Evolutionary conservation across 2,113 vertebrate species (phyloP).

Genomic region (Silurus asotus): DNA sequence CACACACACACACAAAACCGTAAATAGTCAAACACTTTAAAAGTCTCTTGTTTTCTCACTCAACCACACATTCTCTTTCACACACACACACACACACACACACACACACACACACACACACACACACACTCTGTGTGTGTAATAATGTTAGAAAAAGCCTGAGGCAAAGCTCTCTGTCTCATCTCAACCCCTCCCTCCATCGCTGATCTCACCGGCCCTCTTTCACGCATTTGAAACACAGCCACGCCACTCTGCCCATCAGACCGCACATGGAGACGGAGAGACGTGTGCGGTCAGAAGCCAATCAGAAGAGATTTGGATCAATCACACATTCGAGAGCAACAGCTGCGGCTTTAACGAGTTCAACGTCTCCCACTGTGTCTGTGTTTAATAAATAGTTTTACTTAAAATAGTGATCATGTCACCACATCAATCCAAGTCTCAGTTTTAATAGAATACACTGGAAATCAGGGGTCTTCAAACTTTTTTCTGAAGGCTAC

Average conservation of each 20-base stretch:
- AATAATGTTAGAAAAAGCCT: constrained; percentile 12
- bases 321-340: not conserved
- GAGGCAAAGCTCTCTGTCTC: not conserved
- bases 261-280: not conserved
- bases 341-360: not conserved
- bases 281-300: not conserved
- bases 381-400: no score
- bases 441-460: not conserved
- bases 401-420: not conserved
- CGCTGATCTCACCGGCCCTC: constrained; percentile 21
- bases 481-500: no score
- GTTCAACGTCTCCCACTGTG: not conserved
- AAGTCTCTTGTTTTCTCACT: not conserved
- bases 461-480: no score
- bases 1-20: not conserved
- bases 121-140: not conserved
- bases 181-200: constrained; percentile 9
- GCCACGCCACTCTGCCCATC: not conserved
- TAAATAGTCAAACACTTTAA: not conserved
- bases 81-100: not conserved
- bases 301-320: constrained; percentile 5
- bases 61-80: not conserved
- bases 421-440: not conserved
- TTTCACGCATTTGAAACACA: not conserved
- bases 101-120: not conserved